Evolutionary conservation across 2,113 vertebrate genomes (phyloP), one percentile per base, ranked within the genome.

Genomic region (Megaceryle maxima): DNA sequence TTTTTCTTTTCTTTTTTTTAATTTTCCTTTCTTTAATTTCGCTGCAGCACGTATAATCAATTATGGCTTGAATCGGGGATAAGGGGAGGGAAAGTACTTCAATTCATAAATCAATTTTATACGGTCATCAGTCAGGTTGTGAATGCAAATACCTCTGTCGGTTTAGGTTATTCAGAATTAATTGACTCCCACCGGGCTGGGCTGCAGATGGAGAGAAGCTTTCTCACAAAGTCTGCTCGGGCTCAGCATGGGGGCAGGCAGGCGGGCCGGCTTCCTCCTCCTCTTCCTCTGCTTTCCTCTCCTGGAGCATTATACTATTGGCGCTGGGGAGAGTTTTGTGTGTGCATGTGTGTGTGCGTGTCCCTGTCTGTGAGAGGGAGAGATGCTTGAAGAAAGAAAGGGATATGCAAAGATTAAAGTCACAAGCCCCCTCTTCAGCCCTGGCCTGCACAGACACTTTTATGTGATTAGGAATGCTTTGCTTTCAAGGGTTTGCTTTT

Each of bases 61-160:
- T 99, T 99, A 99, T 98, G 98, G 98, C 97, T 98, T 98, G 98
- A 99, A 98, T 98, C 63, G 59, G 95, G 97, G 97, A 98, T 98
- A 98, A 98, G 98, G 98, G 97, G 98, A 98, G 96, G 98, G 98
- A 98, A 98, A 98, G 98, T 98, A 97, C 98, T 99, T 99, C 98
- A 98, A 98, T 98, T 98, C 99, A 99, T 99, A 99, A 99, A 99
- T 99, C 99, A 99, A 99, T 99, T 99, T 99, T 99, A 98, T 99
- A 99, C 98, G 99, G 99, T 99, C 99, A 99, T 99, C 99, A 99
- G 99, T 99, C 99, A 99, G 98, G 98, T 98, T 98, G 97, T 99
- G 98, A 99, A 99, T 99, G 98, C 98, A 98, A 97, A 98, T 98
- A 97, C 98, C 98, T 98, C 98, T 98, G 98, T 98, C 97, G 97